phyloP scores from a whole-genome alignment of 1,140 invertebrate genomes.

The Eupristina koningsbergeri region DNA sequence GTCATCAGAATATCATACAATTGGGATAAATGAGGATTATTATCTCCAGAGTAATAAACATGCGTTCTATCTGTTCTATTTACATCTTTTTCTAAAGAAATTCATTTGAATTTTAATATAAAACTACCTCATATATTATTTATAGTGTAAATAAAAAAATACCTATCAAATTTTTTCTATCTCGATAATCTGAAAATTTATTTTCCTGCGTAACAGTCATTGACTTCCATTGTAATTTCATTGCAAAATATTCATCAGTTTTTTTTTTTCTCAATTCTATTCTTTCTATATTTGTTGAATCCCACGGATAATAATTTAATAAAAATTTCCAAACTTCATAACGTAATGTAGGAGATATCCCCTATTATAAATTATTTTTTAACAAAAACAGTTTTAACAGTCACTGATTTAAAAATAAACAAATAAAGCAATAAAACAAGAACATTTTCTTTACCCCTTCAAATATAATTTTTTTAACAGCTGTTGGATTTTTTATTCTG shows the following conservation, averaged over 20 bases:
- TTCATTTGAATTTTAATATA: neutral
- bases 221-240: constrained; percentile 97
- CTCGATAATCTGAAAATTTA: constrained; percentile 90
- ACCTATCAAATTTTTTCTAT: constrained; percentile 94
- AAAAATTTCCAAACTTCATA: constrained; percentile 96
- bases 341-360: constrained; percentile 81
- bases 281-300: constrained; percentile 83
- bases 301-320: constrained; percentile 91
- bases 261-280: constrained; percentile 80
- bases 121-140: neutral
- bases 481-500: constrained; percentile 79
- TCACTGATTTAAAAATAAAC: constrained; percentile 15
- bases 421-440: too few species aligned
- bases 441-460: constrained; percentile 81
- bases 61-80: constrained; percentile 94
- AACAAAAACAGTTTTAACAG: neutral
- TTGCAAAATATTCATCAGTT: constrained; percentile 91
- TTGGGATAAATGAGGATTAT: constrained; percentile 89
- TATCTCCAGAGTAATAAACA: constrained; percentile 91
- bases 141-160: constrained; percentile 48
- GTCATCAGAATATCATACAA: constrained; percentile 97
- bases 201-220: constrained; percentile 90
- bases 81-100: constrained; percentile 93
- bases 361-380: constrained; percentile 70
- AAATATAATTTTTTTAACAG: constrained; percentile 88